Evolutionary conservation across 1,140 invertebrate genomes (phyloP), one percentile per base, ranked within the genome.

Genomic region (Leptinotarsa lineolata): DNA sequence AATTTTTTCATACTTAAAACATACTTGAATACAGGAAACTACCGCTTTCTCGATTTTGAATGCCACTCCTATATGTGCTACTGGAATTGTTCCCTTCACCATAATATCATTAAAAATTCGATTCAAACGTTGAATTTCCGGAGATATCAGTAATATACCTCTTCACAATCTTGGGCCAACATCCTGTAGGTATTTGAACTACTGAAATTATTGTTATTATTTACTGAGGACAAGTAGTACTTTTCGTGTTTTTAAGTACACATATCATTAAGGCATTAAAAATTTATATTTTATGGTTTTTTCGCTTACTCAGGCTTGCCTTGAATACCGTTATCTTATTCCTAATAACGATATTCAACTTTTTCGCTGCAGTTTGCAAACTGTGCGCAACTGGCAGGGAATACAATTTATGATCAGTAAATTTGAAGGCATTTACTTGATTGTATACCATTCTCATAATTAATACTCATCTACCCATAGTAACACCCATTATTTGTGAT

Each of bases 381-480:
- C 15, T 54, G 48, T 54, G 48, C 48, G 48, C n/a, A 18, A 8
- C 13, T 16, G 48, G n/a, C n/a, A 54, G 3, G 30, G n/a, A 54
- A 54, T 15, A 54, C n/a, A 54, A 16, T 54, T 54, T 54, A 54
- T 54, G 48, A 54, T 18, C 48, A 54, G 48, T 54, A 54, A 54
- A 54, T 54, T 54, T 54, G 48, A 54, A 54, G 15, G 48, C 48
- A 54, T 54, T 54, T 54, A 54, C 48, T 54, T 54, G n/a, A 54
- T 39, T 54, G 48, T 54, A 54, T 54, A 18, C 12, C n/a, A 54
- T 54, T 15, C n/a, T 4, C n/a, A 54, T 54, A n/a, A 54, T 54
- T 6, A 54, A 16, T 16, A 16, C n/a, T 13, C 13, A 18, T 16
- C 48, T 18, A 54, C 16, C 48, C 15, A 54, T 8, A 18, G 48